Evolutionary conservation across 2,888 invertebrate species (phyloP).

Genomic region (Bombylius discolor): DNA sequence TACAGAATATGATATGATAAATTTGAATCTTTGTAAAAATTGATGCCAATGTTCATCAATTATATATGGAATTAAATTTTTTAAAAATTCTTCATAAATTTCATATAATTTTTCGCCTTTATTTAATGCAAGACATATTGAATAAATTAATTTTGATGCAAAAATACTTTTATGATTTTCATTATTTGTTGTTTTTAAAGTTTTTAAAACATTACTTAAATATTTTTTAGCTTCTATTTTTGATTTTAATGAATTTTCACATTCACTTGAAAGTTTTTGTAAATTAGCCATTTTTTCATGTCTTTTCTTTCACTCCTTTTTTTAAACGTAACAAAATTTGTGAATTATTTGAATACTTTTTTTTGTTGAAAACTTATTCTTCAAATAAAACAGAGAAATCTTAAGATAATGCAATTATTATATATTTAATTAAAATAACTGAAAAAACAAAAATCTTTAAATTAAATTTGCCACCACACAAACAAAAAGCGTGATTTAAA

Average conservation of each 20-base stretch:
- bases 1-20: not conserved
- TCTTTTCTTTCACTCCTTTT: not conserved
- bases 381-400: too few species aligned
- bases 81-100: not conserved
- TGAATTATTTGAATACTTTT: too few species aligned
- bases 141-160: constrained; percentile 2
- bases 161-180: not conserved
- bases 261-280: not conserved
- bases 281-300: not conserved
- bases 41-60: constrained; percentile 1
- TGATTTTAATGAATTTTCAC: constrained; percentile 5
- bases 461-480: too few species aligned
- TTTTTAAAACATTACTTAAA: not conserved
- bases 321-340: not conserved
- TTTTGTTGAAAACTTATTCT: too few species aligned
- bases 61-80: not conserved
- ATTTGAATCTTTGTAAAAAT: constrained; percentile 2
- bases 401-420: too few species aligned
- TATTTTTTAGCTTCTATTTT: not conserved
- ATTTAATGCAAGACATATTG: not conserved
- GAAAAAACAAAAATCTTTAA: too few species aligned
- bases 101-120: not conserved
- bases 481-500: too few species aligned
- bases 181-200: not conserved
- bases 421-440: too few species aligned